phyloP scores from a whole-genome alignment of 2,888 invertebrate species.

The Plagodis pulveraria region DNA sequence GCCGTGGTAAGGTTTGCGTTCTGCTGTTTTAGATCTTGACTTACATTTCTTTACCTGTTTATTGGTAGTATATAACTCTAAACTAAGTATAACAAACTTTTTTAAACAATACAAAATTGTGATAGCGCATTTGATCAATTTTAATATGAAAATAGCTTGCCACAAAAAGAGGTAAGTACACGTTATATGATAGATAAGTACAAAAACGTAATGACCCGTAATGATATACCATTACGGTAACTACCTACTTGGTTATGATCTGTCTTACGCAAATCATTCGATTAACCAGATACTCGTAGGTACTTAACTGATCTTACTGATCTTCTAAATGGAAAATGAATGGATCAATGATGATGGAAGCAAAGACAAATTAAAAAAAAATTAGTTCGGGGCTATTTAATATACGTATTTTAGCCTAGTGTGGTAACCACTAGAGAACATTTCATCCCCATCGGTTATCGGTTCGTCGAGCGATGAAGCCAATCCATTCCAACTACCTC shows the following conservation, averaged over 20 bases:
- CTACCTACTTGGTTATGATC: slow-evolving; percentile 27
- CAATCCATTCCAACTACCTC: no score
- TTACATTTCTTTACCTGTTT: no score
- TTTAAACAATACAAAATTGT: no score
- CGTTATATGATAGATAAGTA: slow-evolving; percentile 30
- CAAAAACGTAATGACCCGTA: slow-evolving; percentile 34
- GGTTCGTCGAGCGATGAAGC: no score
- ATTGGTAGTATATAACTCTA: no score
- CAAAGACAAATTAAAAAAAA: not conserved
- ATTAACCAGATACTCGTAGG: slow-evolving; percentile 21
- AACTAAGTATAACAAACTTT: no score
- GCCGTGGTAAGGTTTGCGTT: no score
- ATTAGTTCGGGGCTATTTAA: no score
- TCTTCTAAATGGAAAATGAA: slow-evolving; percentile 3
- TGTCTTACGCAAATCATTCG: slow-evolving; percentile 37
- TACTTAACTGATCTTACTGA: slow-evolving; percentile 11
- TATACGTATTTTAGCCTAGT: no score
- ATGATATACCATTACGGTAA: slow-evolving; percentile 15
- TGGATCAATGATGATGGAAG: not conserved
- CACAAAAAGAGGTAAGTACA: slow-evolving; percentile 7
- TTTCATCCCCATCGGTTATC: no score
- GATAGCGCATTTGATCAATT: not conserved
- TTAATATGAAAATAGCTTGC: not conserved
- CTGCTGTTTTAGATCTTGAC: no score
- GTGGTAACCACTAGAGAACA: no score